Evolutionary conservation across 2,113 vertebrate species (phyloP), one percentile per base, ranked within the genome.

Genomic region (Lagopus muta): DNA sequence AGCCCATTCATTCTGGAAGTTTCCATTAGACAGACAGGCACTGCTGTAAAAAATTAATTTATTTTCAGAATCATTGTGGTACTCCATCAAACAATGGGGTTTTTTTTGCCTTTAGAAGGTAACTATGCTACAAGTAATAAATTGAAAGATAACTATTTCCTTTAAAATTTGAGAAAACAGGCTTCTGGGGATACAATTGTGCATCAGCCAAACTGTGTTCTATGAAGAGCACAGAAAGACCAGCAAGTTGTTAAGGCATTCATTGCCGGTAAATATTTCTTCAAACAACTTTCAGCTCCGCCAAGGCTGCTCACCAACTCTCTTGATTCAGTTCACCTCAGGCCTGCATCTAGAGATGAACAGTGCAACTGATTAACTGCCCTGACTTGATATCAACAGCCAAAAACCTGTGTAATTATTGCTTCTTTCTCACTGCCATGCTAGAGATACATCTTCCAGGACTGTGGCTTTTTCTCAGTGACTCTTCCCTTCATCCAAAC

Each of bases 31-130:
- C 52, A 94, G 85, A 83, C 77, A 92, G 32, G 38, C 58, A 90
- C 21, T 77, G 90, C 4, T 28, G 54, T 88, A 94, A 97, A 85
- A 95, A 96, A 93, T 95, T 83, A 80, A 97, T 95, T 97, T 21
- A 78, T 79, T 96, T 97, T 97, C 96, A 95, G 86, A 43, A 21
- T 92, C 94, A 95, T 76, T 78, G 90, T 88, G 73, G 82, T 93
- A 86, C 50, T 86, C 83, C 65, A 65, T 96, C 95, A 94, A 96
- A 89, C 28, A 47, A 67, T 34, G 40, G 47, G 40, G 42, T 91
- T 92, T 90, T 32, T 91, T 32, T 74, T 94, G 58, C 47, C 52
- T 82, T 88, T 85, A 54, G 66, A 95, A 82, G 89, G 45, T 82
- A 58, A 91, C 76, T 62, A 54, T 78, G 71, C 22, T 43, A 66